Evolutionary conservation across 2,797 vertebrate species (phyloP), one percentile per base, ranked within the genome.

Genomic region (Crenichthys baileyi): DNA sequence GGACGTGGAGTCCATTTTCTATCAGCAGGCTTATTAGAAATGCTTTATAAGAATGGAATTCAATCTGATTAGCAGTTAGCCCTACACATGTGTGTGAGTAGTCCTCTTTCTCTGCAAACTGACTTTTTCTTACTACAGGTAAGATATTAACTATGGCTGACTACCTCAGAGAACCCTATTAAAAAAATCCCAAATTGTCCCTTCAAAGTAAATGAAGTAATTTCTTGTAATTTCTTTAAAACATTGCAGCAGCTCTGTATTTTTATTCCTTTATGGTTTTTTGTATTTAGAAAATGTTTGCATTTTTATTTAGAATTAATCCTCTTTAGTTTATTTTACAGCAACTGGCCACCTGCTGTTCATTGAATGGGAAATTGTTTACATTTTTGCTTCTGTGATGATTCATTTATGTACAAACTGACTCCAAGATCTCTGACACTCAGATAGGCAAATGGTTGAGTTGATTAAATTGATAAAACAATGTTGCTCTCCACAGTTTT

Each of bases 401-500:
- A n/a, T 24, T 68, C 44, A 11, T 58, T 8, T 9, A 58, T 26
- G 26, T n/a, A 12, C 11, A 58, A 58, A 41, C 24, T 50, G 39
- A 48, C 39, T 75, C 39, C 44, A 58, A 13, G n/a, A 51, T 12
- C 7, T 50, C 29, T 15, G 31, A 44, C 36, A 58, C 18, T 22
- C n/a, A 9, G n/a, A 4, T 20, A 29, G 50, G n/a, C 12, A 8
- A 22, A 46, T 4, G 1, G 36, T n/a, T 29, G 65, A 44, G 81
- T 31, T 70, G 75, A 73, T n/a, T 83, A 50, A 74, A 68, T 68
- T 67, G 5, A 76, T 53, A 53, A 29, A 72, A 12, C 12, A 31
- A 48, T 22, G 44, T 48, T 75, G 51, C 77, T 24, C 67, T 51
- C 29, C 41, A n/a, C 68, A 70, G 74, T 70, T 83, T 71, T 74